Evolutionary conservation across 2,113 vertebrate species (phyloP).

Genomic region (Chaetodon trifascialis): DNA sequence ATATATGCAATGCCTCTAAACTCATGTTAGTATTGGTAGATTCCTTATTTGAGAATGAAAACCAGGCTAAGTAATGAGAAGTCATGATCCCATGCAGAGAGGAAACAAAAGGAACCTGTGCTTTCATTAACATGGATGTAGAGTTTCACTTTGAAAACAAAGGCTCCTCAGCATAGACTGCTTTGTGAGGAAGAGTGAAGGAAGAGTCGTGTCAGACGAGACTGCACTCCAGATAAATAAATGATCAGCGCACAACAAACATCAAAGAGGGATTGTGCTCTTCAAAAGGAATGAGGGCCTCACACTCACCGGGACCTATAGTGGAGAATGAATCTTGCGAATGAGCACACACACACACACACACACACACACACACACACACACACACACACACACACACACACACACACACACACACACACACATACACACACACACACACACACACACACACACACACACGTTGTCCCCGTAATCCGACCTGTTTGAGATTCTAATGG

Average conservation of each 20-base stretch:
- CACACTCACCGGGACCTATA: slow-evolving; percentile 55
- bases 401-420: neutral
- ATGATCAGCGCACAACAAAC: slow-evolving; percentile 82
- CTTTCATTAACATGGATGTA: slow-evolving; percentile 19
- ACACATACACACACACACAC: neutral
- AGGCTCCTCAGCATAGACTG: slow-evolving; percentile 24
- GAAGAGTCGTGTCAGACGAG: slow-evolving; percentile 62
- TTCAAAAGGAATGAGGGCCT: slow-evolving; percentile 79
- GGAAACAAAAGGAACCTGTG: neutral
- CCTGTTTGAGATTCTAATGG: slow-evolving; percentile 64
- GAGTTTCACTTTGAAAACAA: slow-evolving; percentile 44
- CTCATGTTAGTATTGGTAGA: neutral
- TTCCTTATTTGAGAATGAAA: neutral
- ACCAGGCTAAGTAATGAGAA: neutral
- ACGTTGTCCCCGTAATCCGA: slow-evolving; percentile 34
- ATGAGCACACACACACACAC: slow-evolving; percentile 15
- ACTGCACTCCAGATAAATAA: slow-evolving; percentile 80
- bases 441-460: neutral
- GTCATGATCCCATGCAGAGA: neutral
- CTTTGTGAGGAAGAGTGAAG: slow-evolving; percentile 49
- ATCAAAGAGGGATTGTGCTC: slow-evolving; percentile 81
- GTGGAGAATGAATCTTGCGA: slow-evolving; percentile 60
- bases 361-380: neutral
- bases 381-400: slow-evolving; percentile 2
- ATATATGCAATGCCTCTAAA: slow-evolving; percentile 52